These are phyloP conservation scores for Rynchops niger DNA, from an alignment of 2,113 vertebrate species.

Conservation along the genomic window DNA sequence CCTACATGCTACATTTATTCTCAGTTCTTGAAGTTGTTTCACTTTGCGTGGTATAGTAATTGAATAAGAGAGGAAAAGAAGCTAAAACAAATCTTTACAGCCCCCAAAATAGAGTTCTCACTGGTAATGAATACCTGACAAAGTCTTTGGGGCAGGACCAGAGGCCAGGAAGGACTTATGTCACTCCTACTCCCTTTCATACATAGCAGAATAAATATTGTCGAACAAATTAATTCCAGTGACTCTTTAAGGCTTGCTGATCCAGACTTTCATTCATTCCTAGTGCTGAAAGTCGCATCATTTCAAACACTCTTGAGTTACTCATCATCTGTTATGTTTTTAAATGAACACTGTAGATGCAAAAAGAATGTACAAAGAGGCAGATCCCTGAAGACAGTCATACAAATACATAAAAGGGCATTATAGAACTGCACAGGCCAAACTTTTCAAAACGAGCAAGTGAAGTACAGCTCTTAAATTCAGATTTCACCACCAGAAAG, in stretches of 20 bases:
- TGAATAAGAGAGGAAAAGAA: background rate
- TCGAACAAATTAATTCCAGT: background rate
- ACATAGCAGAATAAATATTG: background rate
- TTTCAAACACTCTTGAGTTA: background rate
- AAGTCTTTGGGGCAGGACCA: background rate
- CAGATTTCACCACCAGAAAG: background rate
- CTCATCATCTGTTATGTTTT: background rate
- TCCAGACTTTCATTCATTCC: background rate
- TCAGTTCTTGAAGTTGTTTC: background rate
- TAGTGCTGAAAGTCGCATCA: background rate
- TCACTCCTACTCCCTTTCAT: background rate
- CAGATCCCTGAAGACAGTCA: background rate
- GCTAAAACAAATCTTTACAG: background rate
- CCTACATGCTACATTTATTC: background rate
- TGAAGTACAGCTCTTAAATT: background rate
- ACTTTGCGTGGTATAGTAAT: background rate
- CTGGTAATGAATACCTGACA: background rate
- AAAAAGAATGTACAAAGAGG: background rate
- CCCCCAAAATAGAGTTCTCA: background rate
- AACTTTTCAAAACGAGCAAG: background rate
- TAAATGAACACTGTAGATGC: background rate
- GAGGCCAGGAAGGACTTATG: background rate
- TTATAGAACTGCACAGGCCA: background rate
- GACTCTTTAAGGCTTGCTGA: background rate
- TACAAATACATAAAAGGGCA: background rate